These are phyloP conservation scores for Vireo altiloquus DNA, from an alignment of 2,113 vertebrate genomes.

Conservation along the genomic window DNA sequence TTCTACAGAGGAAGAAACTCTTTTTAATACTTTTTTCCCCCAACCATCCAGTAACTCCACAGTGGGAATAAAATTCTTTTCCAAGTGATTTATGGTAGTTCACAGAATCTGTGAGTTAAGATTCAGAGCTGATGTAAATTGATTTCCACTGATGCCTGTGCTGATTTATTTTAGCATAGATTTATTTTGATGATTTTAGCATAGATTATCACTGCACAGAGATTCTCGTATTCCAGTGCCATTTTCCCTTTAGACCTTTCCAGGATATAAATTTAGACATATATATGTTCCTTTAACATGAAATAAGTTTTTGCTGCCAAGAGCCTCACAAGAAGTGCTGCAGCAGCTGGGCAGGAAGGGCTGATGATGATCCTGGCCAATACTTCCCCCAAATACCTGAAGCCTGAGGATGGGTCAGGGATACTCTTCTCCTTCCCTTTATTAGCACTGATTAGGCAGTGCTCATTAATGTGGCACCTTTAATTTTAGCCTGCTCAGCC, in stretches of 20 bases:
- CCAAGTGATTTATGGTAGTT: background rate
- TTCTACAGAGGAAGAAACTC: background rate
- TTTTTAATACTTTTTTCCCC: background rate
- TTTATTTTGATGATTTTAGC: background rate
- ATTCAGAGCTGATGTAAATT: background rate
- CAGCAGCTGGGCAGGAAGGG: background rate
- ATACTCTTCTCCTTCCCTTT: background rate
- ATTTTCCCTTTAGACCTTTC: background rate
- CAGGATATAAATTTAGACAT: background rate
- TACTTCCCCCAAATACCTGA: accelerated
- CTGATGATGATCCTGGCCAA: background rate
- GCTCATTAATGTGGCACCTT: background rate
- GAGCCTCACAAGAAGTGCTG: background rate
- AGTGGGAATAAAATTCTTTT: background rate
- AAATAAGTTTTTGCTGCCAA: background rate
- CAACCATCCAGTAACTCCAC: background rate
- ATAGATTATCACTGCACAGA: background rate
- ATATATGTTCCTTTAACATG: background rate
- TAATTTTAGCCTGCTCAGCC: background rate
- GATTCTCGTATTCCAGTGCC: background rate
- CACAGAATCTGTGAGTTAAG: background rate
- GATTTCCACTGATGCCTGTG: background rate
- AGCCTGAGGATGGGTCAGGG: background rate
- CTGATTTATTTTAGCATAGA: background rate
- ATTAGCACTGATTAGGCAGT: background rate